phyloP scores from a whole-genome alignment of 2,888 invertebrate genomes.

The Troilus luridus region DNA sequence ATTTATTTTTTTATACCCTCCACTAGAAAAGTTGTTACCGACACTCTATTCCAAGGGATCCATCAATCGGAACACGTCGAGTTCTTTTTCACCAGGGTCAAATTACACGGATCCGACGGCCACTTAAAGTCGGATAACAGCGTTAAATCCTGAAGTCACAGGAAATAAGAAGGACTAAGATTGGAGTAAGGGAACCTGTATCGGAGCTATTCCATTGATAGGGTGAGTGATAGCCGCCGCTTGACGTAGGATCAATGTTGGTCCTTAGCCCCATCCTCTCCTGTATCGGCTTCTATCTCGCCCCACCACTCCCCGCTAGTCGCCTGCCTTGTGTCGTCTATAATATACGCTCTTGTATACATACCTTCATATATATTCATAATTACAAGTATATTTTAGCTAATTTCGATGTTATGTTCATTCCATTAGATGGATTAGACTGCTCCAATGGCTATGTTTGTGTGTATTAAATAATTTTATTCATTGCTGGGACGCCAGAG shows the following conservation, averaged over 20 bases:
- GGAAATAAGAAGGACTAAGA: conserved; percentile 41
- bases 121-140: conserved; percentile 30
- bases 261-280: conserved; percentile 21
- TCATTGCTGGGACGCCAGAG: too few relatives aligned
- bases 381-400: neutral
- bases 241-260: neutral
- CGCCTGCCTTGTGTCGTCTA: neutral
- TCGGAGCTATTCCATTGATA: conserved; percentile 34
- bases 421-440: too few relatives aligned
- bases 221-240: conserved; percentile 39
- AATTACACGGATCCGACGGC: neutral
- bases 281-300: neutral
- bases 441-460: too few relatives aligned
- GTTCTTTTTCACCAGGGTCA: neutral
- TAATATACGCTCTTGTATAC: neutral
- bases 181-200: conserved; percentile 29
- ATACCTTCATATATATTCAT: neutral
- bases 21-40: neutral
- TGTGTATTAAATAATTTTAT: too few relatives aligned
- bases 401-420: too few relatives aligned
- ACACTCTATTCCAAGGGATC: neutral
- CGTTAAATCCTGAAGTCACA: neutral
- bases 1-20: neutral
- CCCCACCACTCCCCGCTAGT: neutral
- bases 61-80: neutral